Base-by-base conservation (phyloP, 2,113 vertebrate species). In the Pterophyllum scalare region DNA sequence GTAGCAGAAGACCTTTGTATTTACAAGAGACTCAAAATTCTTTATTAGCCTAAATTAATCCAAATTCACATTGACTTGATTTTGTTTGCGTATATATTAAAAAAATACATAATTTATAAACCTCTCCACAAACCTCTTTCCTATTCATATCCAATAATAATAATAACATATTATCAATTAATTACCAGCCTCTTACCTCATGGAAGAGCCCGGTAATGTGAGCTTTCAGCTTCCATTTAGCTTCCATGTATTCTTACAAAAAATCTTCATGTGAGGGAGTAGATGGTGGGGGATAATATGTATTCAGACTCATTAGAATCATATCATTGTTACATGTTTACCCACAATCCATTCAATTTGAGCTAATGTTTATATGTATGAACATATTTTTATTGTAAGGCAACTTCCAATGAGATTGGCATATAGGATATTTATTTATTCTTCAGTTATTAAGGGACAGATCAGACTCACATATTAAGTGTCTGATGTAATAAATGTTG, bases 161-260 rank as follows among this genome's bases (percentile, higher is more conserved):
- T 65, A 43, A 84, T 79, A 24, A 75, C 38, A 79, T 83, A 49
- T 56, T 28, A 85, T 85, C 52, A 49, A 31, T 88, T 61, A n/a
- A 83, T 87, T 86, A 84, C 22, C 7, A 58, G 43, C 19, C 46
- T 40, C 54, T 82, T 54, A 9, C 54, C 6, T 72, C 46, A 54
- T 20, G 43, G 52, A 72, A 52, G 65, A 28, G 49, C 24, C 0
- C 7, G 15, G 43, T 72, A 31, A 72, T 72, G 65, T 4, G 17
- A 72, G 43, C 2, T 0, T 70, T 70, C 64, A 28, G 43, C 24
- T 52, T 49, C 43, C 65, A 52, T 72, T 72, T 72, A 72, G 46
- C 26, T n/a, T 52, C 11, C 20, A 54, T 54, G 43, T 33, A 33
- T 54, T 72, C 46, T 54, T 72, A 54, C 13, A 72, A 49, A 72